phyloP scores from a whole-genome alignment of 2,888 invertebrate species.

The Nysson spinosus region DNA sequence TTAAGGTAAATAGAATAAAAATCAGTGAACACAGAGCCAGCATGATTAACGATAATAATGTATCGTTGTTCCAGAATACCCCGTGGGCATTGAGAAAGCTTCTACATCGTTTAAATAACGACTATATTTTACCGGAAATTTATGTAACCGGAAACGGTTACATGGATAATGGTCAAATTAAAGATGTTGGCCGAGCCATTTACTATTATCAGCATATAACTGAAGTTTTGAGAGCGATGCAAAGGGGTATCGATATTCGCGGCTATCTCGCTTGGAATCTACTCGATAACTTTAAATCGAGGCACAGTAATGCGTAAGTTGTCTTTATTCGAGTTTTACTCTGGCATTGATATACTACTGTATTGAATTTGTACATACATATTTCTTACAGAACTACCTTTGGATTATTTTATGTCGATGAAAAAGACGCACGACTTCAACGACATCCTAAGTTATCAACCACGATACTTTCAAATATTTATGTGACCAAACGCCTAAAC shows the following conservation, averaged over 20 bases:
- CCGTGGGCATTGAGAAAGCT: constrained; percentile 82
- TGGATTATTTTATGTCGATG: not conserved
- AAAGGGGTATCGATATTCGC: constrained; percentile 57
- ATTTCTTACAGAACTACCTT: too few relatives aligned
- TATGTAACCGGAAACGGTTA: constrained; percentile 82
- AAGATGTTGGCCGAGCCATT: constrained; percentile 78
- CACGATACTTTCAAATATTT: not conserved
- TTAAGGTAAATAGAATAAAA: constrained; percentile 16
- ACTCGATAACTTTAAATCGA: constrained; percentile 91
- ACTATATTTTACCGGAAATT: constrained; percentile 80
- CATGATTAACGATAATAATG: too few relatives aligned
- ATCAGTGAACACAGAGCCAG: too few relatives aligned
- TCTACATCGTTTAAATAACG: constrained; percentile 78
- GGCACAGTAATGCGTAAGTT: constrained; percentile 82
- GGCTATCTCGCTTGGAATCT: constrained; percentile 89
- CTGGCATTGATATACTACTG: too few relatives aligned
- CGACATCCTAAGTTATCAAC: not conserved
- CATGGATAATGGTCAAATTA: constrained; percentile 77
- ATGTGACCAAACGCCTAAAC: not conserved
- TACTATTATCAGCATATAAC: constrained; percentile 67
- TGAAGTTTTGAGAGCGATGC: constrained; percentile 57
- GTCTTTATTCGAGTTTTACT: too few relatives aligned
- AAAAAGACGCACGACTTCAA: not conserved
- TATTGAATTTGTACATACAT: too few relatives aligned
- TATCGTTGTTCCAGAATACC: constrained; percentile 78